Conservation (phyloP, 2,797 vertebrate species). For the Smutsia gigantea region DNA sequence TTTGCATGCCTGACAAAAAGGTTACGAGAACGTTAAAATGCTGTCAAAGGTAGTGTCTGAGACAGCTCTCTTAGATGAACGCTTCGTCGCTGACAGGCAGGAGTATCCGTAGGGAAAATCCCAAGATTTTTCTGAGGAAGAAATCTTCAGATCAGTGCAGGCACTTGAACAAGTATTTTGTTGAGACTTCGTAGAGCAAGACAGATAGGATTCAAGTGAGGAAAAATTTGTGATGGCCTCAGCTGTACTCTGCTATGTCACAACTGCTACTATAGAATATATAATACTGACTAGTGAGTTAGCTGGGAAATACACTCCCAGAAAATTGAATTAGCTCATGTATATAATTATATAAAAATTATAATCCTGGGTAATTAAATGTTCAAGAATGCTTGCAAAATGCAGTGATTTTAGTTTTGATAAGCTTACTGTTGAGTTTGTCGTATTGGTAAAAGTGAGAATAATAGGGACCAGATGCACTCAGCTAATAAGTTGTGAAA, state of each 20-base stretch:
- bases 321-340: conserved; percentile 63
- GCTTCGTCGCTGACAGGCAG: neutral
- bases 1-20: neutral
- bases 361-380: conserved; percentile 58
- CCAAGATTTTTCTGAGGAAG: neutral
- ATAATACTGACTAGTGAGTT: neutral
- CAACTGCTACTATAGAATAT: neutral
- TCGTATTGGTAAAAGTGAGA: conserved; percentile 3
- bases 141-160: neutral
- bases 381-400: conserved; percentile 54
- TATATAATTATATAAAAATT: conserved; percentile 62
- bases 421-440: conserved; percentile 22
- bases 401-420: conserved; percentile 50
- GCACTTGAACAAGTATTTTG: neutral
- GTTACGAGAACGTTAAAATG: neutral
- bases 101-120: neutral
- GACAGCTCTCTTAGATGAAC: neutral
- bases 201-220: neutral
- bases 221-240: neutral
- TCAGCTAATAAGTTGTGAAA: conserved; percentile 26
- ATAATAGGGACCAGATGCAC: conserved; percentile 49
- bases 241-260: neutral
- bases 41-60: neutral
- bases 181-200: neutral
- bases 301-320: conserved; percentile 21